phyloP scores from a whole-genome alignment of 2,888 invertebrate species.

The Lasioglossum leucozonium region DNA sequence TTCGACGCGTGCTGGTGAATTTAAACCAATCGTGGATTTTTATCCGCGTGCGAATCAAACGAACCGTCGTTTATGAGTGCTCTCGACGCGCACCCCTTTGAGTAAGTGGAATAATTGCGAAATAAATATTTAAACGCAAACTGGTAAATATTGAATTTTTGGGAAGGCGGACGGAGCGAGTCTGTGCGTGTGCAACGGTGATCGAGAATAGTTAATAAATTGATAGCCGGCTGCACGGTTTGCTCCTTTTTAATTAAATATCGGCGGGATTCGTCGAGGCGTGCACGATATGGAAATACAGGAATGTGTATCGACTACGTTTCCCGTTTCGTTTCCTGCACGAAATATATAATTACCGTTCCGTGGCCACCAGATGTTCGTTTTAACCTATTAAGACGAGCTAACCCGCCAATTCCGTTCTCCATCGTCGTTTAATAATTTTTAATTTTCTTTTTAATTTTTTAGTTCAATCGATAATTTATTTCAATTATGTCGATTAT shows the following conservation, averaged over 20 bases:
- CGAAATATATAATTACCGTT: not conserved
- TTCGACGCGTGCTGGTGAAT: not conserved
- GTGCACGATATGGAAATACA: not conserved
- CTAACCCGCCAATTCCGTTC: not conserved
- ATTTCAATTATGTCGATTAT: too few relatives aligned
- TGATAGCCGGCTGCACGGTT: not conserved
- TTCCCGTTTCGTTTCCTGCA: not conserved
- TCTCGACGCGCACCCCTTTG: not conserved
- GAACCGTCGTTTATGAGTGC: not conserved
- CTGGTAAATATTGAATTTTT: not conserved
- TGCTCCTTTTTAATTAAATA: conserved; percentile 5
- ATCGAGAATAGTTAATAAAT: not conserved
- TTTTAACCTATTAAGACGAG: not conserved
- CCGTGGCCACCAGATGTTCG: not conserved
- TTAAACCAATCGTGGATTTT: not conserved
- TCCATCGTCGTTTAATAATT: not conserved
- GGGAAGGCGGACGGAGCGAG: not conserved
- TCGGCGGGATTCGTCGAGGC: not conserved
- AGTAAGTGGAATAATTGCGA: not conserved
- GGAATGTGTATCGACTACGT: not conserved
- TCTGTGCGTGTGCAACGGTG: not conserved
- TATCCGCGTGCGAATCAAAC: not conserved
- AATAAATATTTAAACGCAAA: not conserved
- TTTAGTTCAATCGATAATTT: too few relatives aligned
- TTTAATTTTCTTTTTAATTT: too few relatives aligned